Evolutionary conservation across 2,888 invertebrate genomes (phyloP), one percentile per base, ranked within the genome.

Genomic region (Pterobdella sp.): DNA sequence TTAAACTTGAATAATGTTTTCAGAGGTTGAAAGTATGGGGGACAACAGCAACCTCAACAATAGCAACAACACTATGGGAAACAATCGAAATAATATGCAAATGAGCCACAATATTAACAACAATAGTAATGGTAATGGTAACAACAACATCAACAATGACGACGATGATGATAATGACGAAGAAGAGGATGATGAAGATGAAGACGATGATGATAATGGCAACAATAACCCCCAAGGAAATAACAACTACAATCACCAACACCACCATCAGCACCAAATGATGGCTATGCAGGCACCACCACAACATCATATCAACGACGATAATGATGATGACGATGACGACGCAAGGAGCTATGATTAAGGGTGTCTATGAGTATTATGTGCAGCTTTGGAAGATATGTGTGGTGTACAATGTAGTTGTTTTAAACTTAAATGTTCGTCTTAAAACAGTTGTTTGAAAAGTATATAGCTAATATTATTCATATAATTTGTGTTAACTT

Each of bases 191-290:
- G 71, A 63, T 7, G 63, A 71, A 3, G 71, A 71, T 29, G 71
- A 71, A 29, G 71, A 71, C 10, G 71, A 71, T 32, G 71, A 71
- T 2, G 71, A 71, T 18, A 63, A 71, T 14, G 63, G 35, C n/a
- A 36, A 71, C 29, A 36, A 71, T 14, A 65, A 4, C 34, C 65
- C 26, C 34, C 26, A 34, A 14, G 32, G 4, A 14, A 65, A 35
- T 22, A 65, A n/a, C 32, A 35, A 14, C 34, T 22, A 65, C 35
- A 65, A 65, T 29, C 32, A 65, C 32, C 65, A 65, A 2, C 65
- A 65, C 31, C 65, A 7, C 14, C 65, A 65, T 18, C 32, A 35
- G 22, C 65, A 65, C 14, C 32, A 14, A 14, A 56, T 56, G 60
- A 22, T 4, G 4, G n/a, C 18, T 26, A 4, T 14, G 10, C 4